Conservation (phyloP, 37 sponge, comb jelly and placozoan genomes). For the Oscarella lobularis region DNA sequence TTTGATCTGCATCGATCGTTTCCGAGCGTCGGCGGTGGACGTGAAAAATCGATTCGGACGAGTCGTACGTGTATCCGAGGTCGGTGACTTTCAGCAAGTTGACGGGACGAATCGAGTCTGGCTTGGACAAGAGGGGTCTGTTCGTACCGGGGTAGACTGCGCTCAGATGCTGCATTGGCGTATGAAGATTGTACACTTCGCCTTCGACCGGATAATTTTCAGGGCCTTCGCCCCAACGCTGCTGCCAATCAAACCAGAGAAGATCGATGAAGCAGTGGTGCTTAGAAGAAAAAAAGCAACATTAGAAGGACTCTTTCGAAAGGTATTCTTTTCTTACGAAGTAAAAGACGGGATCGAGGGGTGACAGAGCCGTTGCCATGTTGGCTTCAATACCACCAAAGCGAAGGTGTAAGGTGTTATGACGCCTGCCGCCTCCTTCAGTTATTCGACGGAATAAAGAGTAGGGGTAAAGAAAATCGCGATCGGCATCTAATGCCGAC, state of each 20-base stretch:
- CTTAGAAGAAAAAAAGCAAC: neutral
- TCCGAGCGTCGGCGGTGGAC: no score
- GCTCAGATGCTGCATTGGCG: neutral
- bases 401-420: neutral
- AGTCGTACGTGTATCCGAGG: neutral
- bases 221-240: neutral
- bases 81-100: neutral
- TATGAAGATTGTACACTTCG: no score
- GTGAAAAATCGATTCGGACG: no score
- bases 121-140: no score
- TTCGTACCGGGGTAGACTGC: neutral
- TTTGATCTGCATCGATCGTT: no score
- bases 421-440: neutral
- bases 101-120: no score
- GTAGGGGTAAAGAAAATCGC: neutral
- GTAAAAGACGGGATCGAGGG: no score
- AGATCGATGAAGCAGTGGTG: neutral
- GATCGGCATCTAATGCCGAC: neutral
- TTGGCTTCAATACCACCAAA: neutral
- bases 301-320: no score
- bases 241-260: neutral
- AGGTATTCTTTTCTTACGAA: no score
- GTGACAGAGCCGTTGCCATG: no score
- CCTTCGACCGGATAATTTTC: neutral
- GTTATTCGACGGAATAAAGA: neutral